phyloP scores from a whole-genome alignment of 2,888 invertebrate genomes.

The Noctuana brunneofusca region DNA sequence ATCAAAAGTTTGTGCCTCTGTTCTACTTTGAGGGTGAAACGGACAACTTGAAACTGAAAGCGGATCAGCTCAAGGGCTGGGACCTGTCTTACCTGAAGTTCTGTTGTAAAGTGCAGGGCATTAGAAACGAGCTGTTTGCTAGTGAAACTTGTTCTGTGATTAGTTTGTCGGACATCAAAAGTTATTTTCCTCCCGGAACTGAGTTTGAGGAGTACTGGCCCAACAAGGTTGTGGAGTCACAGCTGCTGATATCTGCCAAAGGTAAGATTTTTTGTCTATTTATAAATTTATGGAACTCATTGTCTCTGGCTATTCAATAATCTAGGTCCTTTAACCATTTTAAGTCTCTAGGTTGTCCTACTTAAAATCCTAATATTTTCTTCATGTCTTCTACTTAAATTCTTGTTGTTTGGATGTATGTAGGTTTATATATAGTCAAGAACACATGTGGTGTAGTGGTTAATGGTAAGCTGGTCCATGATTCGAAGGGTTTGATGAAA shows the following conservation, averaged over 20 bases:
- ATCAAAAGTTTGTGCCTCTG: conserved; percentile 94
- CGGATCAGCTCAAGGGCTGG: conserved; percentile 95
- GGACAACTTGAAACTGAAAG: conserved; percentile 94
- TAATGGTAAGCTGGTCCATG: too few relatives aligned
- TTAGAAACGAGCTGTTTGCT: conserved; percentile 94
- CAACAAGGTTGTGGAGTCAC: conserved; percentile 92
- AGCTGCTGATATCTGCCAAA: conserved; percentile 88
- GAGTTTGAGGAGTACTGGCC: conserved; percentile 97
- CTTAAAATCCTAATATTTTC: too few relatives aligned
- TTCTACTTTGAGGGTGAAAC: conserved; percentile 95
- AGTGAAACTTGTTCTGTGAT: conserved; percentile 96
- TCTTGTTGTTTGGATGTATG: too few relatives aligned
- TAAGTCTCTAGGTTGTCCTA: too few relatives aligned
- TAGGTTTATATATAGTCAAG: too few relatives aligned
- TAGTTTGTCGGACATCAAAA: conserved; percentile 93
- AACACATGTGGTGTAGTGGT: too few relatives aligned
- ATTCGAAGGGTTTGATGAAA: too few relatives aligned
- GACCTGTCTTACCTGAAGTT: conserved; percentile 96
- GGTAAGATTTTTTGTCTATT: conserved; percentile 60
- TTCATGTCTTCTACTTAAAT: too few relatives aligned
- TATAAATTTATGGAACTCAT: too few relatives aligned
- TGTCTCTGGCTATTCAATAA: too few relatives aligned
- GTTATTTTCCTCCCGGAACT: conserved; percentile 94
- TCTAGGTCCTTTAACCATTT: too few relatives aligned
- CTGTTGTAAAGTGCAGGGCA: conserved; percentile 97